phyloP scores from a whole-genome alignment of 2,888 invertebrate species.

The Nephrotoma guestfalica region DNA sequence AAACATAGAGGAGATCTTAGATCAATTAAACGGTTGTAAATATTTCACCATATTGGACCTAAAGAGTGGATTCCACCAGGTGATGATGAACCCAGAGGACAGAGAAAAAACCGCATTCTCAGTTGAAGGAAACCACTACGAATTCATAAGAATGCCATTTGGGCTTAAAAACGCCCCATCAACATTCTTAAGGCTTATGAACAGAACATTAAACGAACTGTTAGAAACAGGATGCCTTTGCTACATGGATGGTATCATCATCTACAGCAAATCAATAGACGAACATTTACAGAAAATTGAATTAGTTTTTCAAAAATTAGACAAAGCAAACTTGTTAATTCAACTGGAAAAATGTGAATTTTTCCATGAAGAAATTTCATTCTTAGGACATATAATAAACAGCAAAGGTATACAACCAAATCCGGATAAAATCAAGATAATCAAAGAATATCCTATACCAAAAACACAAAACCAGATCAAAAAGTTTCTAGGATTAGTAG shows the following conservation, averaged over 20 bases:
- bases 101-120: background rate
- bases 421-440: too few species aligned
- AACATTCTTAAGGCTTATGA: too few species aligned
- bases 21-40: background rate
- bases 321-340: too few species aligned
- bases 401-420: too few species aligned
- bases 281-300: background rate
- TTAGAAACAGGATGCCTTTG: background rate
- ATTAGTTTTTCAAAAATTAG: background rate
- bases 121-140: background rate
- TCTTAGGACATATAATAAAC: constrained; percentile 1
- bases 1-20: background rate
- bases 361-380: background rate
- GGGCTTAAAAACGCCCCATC: too few species aligned
- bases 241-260: constrained; percentile 7
- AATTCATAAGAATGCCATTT: background rate
- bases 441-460: too few species aligned
- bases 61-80: constrained; percentile 1
- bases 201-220: background rate
- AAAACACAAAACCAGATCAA: too few species aligned
- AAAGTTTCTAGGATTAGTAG: too few species aligned
- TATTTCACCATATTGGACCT: constrained; percentile 5
- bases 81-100: background rate
- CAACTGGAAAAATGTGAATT: too few species aligned
- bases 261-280: background rate